Evolutionary conservation across 1,140 invertebrate genomes (phyloP).

Genomic region (Popillia japonica): DNA sequence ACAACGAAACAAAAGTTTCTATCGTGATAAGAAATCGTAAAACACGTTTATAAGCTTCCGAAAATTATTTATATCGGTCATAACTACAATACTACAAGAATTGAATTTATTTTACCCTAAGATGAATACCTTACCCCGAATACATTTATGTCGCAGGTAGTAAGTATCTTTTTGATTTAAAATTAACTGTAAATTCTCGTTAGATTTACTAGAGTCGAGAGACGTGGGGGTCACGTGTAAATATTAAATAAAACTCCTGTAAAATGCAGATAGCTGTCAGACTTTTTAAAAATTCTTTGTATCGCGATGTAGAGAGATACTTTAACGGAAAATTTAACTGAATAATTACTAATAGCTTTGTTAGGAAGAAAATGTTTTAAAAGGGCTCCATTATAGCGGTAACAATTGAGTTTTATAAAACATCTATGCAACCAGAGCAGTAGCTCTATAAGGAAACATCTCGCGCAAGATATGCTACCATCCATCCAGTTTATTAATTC

Average conservation of each 20-base stretch:
- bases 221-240: background rate
- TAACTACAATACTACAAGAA: background rate
- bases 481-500: background rate
- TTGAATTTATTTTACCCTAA: background rate
- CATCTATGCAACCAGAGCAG: background rate
- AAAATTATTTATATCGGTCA: background rate
- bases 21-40: background rate
- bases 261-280: background rate
- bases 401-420: slow-evolving; percentile 12
- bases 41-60: slow-evolving; percentile 1
- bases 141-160: background rate
- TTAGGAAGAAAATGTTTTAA: background rate
- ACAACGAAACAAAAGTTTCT: background rate
- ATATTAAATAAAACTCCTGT: background rate
- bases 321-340: background rate
- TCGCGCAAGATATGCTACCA: background rate
- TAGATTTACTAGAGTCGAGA: background rate
- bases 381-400: background rate
- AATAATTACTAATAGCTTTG: background rate
- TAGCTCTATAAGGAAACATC: background rate
- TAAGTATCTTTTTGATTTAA: background rate
- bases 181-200: background rate
- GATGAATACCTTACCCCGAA: background rate
- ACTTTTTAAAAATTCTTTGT: background rate
- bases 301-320: too few species aligned